Percentiles rank a stretch among this genome's conserved stretches.
Evolutionary conservation across 2,113 vertebrate genomes (phyloP).

Genomic region (Zingel zingel): DNA sequence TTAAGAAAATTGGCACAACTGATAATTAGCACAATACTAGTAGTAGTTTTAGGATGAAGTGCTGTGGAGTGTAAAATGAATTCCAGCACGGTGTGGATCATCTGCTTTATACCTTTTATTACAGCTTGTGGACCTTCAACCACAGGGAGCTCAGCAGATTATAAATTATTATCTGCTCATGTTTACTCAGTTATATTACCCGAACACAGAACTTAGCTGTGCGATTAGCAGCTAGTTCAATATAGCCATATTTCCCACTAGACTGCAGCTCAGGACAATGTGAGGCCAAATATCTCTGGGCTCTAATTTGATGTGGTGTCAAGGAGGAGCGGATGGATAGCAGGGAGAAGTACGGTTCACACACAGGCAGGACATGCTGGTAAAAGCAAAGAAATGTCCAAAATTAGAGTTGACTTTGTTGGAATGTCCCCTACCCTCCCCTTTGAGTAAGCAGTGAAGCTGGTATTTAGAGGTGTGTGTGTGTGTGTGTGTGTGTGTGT

Average conservation of each 20-base stretch:
- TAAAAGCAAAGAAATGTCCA: constrained; percentile 54
- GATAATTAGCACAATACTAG: neutral
- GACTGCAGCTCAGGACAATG: constrained; percentile 6
- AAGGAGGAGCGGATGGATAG: neutral
- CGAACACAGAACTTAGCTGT: neutral
- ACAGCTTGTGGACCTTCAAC: neutral
- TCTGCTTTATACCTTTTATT: neutral
- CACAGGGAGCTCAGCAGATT: neutral
- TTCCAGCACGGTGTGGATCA: neutral
- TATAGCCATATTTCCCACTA: constrained; percentile 14
- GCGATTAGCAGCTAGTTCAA: constrained; percentile 8
- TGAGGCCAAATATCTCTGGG: constrained; percentile 14
- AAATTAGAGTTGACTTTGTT: constrained; percentile 70
- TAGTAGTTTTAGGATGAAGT: neutral
- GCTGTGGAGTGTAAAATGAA: neutral
- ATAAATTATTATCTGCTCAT: neutral
- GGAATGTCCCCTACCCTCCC: constrained; percentile 64
- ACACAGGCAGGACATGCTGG: constrained; percentile 25
- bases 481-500: constrained; percentile 20
- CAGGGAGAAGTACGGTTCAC: neutral
- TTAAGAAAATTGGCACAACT: too few relatives aligned
- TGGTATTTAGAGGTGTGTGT: constrained; percentile 48
- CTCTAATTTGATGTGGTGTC: constrained; percentile 8
- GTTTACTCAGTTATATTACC: constrained; percentile 9
- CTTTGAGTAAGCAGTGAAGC: constrained; percentile 37